Evolutionary conservation across 2,888 invertebrate species (phyloP).

Genomic region (Chironomus tentans): DNA sequence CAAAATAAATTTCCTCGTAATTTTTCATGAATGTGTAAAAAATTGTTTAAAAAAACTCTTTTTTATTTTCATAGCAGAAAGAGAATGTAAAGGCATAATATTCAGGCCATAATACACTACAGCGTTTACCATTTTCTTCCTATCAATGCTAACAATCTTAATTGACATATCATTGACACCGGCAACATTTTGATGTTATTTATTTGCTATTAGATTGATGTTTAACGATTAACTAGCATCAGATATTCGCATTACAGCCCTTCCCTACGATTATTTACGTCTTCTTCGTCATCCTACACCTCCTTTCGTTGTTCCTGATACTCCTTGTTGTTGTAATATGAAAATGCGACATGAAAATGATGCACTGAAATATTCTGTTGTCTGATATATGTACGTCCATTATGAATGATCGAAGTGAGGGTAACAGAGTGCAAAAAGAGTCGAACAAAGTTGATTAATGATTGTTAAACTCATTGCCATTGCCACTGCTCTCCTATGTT

Average conservation of each 20-base stretch:
- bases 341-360: background rate
- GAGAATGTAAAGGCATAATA: background rate
- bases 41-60: too few relatives aligned
- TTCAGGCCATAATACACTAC: background rate
- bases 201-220: constrained; percentile 22
- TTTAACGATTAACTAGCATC: constrained; percentile 12
- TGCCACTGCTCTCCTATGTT: background rate
- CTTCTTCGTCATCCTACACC: too few relatives aligned
- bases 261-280: background rate
- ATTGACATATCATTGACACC: constrained; percentile 26
- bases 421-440: background rate
- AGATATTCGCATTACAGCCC: constrained; percentile 14
- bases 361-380: background rate
- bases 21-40: too few relatives aligned
- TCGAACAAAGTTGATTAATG: constrained; percentile 18
- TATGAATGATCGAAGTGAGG: constrained; percentile 9
- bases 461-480: constrained; percentile 9
- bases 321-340: background rate
- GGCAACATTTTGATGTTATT: constrained; percentile 22
- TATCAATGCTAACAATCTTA: background rate
- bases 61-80: too few relatives aligned
- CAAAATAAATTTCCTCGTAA: too few relatives aligned
- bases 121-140: background rate
- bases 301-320: too few relatives aligned
- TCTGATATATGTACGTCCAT: constrained; percentile 19